These are phyloP conservation scores for Podarcis muralis DNA, from an alignment of 2,113 vertebrate genomes.

Conservation along the genomic window DNA sequence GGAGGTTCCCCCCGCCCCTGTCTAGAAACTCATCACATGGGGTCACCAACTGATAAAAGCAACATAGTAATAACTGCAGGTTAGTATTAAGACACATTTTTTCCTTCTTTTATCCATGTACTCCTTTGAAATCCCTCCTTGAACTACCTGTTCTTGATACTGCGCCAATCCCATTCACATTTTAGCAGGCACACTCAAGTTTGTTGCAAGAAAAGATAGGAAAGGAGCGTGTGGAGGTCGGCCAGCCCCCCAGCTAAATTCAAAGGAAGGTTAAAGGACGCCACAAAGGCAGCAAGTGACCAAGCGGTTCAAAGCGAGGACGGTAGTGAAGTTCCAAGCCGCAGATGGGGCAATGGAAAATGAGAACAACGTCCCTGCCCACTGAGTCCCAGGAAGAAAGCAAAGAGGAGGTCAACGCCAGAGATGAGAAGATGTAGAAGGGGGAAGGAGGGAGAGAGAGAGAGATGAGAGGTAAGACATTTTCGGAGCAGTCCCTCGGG, in stretches of 20 bases:
- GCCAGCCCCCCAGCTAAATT: background rate
- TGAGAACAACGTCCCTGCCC: background rate
- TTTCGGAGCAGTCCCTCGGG: background rate
- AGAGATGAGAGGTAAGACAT: too few relatives aligned
- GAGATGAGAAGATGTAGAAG: background rate
- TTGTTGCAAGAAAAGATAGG: constrained; percentile 1
- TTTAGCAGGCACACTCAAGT: background rate
- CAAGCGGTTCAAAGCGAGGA: constrained; percentile 24
- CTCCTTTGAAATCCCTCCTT: background rate
- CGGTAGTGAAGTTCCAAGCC: constrained; percentile 34
- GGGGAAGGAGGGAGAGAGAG: accelerated
- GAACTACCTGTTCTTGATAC: background rate
- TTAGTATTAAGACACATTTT: too few relatives aligned
- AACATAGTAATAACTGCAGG: too few relatives aligned
- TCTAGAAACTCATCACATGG: too few relatives aligned
- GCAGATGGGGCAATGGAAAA: background rate
- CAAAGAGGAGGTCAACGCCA: background rate
- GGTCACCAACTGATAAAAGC: too few relatives aligned
- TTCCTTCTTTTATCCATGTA: too few relatives aligned
- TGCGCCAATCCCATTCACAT: background rate
- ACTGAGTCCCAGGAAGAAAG: accelerated
- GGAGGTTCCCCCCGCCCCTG: too few relatives aligned
- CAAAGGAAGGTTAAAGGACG: constrained; percentile 51
- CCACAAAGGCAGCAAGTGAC: constrained; percentile 25
- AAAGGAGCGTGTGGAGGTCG: background rate